Percentiles rank a stretch among this genome's conserved stretches.
These are phyloP conservation scores for Aromia moschata DNA, from an alignment of 2,888 invertebrate species.

Conservation along the genomic window DNA sequence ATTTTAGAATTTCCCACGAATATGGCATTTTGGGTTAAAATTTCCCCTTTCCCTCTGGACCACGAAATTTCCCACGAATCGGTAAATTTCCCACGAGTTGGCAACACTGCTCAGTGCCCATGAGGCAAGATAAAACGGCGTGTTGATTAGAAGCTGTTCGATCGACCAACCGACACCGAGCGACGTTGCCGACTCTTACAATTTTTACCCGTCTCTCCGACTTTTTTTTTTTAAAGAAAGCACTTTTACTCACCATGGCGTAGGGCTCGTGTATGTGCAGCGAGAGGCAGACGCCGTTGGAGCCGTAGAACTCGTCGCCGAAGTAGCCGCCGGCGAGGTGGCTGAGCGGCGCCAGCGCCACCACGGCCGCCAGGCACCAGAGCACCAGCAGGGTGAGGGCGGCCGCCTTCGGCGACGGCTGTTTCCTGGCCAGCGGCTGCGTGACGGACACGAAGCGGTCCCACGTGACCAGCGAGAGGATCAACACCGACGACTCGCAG, in stretches of 20 bases:
- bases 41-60: no score
- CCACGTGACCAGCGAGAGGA: slow-evolving; percentile 69
- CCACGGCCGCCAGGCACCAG: slow-evolving; percentile 64
- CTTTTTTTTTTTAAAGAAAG: no score
- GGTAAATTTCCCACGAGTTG: no score
- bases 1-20: no score
- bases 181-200: no score
- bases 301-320: slow-evolving; percentile 68
- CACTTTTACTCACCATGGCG: slow-evolving; percentile 65
- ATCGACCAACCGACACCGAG: no score
- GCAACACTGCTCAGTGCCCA: no score
- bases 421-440: slow-evolving; percentile 64
- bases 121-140: no score
- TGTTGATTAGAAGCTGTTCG: no score
- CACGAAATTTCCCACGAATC: no score
- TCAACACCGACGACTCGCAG: slow-evolving; percentile 70
- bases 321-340: slow-evolving; percentile 63
- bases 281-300: slow-evolving; percentile 70
- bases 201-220: no score
- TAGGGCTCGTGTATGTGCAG: slow-evolving; percentile 71
- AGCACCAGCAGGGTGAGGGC: slow-evolving; percentile 63
- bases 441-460: slow-evolving; percentile 71
- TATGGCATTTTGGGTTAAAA: no score
- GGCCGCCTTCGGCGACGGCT: slow-evolving; percentile 62
- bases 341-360: slow-evolving; percentile 66